Evolutionary conservation across 2,888 invertebrate species (phyloP).

Genomic region (Melinaea marsaeus): DNA sequence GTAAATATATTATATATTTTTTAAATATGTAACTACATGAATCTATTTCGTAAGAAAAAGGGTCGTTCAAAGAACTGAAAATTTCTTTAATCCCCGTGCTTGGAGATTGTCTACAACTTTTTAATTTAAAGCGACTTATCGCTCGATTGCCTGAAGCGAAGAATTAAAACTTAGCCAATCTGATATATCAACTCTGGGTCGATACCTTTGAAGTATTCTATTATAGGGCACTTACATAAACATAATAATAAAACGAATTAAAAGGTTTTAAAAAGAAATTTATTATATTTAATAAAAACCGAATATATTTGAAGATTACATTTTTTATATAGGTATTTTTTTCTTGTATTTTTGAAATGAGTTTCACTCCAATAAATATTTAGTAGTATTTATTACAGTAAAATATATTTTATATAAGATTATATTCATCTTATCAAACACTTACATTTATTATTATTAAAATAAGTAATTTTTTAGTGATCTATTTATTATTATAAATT

Average conservation of each 20-base stretch:
- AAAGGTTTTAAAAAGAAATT: constrained; percentile 10
- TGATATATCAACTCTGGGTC: constrained; percentile 40
- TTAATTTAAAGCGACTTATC: constrained; percentile 70
- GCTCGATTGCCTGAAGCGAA: constrained; percentile 54
- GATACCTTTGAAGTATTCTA: constrained; percentile 15
- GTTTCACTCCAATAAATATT: too few relatives aligned
- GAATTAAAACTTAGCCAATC: constrained; percentile 58
- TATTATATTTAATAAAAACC: too few relatives aligned
- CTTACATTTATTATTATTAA: too few relatives aligned
- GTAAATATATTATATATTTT: too few relatives aligned
- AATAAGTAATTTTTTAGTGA: too few relatives aligned
- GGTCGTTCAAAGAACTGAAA: constrained; percentile 39
- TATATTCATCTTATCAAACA: too few relatives aligned
- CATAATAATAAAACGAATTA: neutral
- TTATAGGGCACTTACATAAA: neutral
- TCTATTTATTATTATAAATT: too few relatives aligned
- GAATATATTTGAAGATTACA: too few relatives aligned
- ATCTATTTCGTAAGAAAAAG: constrained; percentile 13
- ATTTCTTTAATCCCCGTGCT: constrained; percentile 48
- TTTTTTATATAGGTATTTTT: too few relatives aligned
- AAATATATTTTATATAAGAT: too few relatives aligned
- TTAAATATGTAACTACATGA: neutral
- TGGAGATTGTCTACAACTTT: constrained; percentile 52
- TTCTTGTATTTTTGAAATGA: too few relatives aligned
- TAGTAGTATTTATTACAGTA: too few relatives aligned